A percentile compares a stretch with the other conserved stretches of the same genome.
These are phyloP conservation scores for Amiota communis DNA, from an alignment of 2,888 invertebrate species.

Conservation along the genomic window DNA sequence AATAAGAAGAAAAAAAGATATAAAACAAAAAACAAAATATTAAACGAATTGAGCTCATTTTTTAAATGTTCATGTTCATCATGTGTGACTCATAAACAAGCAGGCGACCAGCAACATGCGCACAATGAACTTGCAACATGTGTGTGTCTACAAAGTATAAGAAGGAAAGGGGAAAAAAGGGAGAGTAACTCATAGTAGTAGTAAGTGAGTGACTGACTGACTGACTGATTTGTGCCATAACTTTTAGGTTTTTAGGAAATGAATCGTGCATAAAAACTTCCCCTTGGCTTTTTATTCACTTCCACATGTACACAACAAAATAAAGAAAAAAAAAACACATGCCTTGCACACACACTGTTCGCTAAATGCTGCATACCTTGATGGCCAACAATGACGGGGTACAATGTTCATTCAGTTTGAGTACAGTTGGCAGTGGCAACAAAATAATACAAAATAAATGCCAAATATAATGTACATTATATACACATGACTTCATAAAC, in stretches of 20 bases:
- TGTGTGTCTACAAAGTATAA: too few relatives aligned
- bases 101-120: too few relatives aligned
- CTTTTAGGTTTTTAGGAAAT: too few relatives aligned
- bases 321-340: neutral
- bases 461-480: neutral
- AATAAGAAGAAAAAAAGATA: constrained; percentile 12
- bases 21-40: constrained; percentile 34
- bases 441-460: neutral
- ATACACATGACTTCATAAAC: neutral
- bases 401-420: neutral
- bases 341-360: neutral
- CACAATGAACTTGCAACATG: too few relatives aligned
- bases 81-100: too few relatives aligned
- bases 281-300: constrained; percentile 1
- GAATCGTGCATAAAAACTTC: neutral
- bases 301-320: neutral
- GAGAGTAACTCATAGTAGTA: neutral
- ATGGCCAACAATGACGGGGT: neutral
- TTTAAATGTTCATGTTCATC: too few relatives aligned
- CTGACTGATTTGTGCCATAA: too few relatives aligned
- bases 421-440: constrained; percentile 20
- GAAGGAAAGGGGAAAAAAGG: too few relatives aligned
- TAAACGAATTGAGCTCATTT: neutral
- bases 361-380: neutral
- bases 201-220: too few relatives aligned